Base-by-base conservation (phyloP, 2,113 vertebrate genomes). In the Junco hyemalis region DNA sequence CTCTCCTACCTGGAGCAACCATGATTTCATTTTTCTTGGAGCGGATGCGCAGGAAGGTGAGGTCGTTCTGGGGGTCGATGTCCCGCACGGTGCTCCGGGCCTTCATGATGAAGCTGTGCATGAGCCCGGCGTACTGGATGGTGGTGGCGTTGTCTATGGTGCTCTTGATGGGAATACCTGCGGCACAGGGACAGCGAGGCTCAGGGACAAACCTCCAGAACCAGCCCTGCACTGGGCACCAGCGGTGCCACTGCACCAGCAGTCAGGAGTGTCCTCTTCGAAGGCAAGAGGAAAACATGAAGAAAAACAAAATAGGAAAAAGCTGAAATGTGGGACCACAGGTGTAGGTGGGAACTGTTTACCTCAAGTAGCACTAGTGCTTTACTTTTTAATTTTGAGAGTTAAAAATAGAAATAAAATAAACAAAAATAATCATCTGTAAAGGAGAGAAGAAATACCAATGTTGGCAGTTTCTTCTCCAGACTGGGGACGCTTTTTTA, bases 21-120 rank as follows among this genome's bases (percentile, higher is more conserved):
- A 99, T 99, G 96, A 99, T 99, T 88, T 99, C 99, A 3, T 99
- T 99, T 96, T 99, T 99, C 98, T 99, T 99, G 97, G 99, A 99
- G 81, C 99, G 99, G 90, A 99, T 97, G 4, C 99, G 97, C 72
- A 99, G 98, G 97, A 99, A 99, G 0, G 99, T 99, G 81, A 99
- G 99, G 96, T 99, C 99, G 9, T 99, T 99, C 97, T 99, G 99
- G 56, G 99, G 98, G 85, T 99, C 99, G 3, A 99, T 98, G 94
- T 99, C 99, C 31, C 99, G 96, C 50, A 99, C 98, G 0, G 98
- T 99, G 97, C 98, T 98, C 91, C 99, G 90, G 6, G 99, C 99
- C 96, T 98, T 99, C 98, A 99, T 96, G 95, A 99, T 98, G 96
- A 99, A 98, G 96, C 98, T 99, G 96, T 99, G 99, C 98, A 99